phyloP scores from a whole-genome alignment of 2,113 vertebrate species.

The Argyrosomus japonicus region DNA sequence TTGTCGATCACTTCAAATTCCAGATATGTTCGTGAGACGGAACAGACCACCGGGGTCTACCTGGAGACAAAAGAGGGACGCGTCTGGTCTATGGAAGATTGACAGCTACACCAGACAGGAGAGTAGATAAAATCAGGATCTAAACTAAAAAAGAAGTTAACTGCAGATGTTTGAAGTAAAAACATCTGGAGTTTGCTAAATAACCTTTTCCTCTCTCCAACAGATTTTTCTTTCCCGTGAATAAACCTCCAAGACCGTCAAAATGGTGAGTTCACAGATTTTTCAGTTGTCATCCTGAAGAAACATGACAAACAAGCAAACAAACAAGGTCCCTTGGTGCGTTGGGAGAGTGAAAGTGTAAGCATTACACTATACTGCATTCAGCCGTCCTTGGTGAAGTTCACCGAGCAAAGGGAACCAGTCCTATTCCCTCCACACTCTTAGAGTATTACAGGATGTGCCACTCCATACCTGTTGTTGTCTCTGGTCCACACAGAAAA shows the following conservation, averaged over 20 bases:
- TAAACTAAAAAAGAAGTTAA: neutral
- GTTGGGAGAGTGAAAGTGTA: no score
- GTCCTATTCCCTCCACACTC: no score
- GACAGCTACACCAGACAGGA: neutral
- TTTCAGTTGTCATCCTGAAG: no score
- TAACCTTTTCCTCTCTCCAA: neutral
- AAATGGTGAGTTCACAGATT: constrained; percentile 74
- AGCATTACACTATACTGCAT: no score
- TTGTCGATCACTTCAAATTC: no score
- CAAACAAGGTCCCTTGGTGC: no score
- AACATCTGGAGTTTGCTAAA: no score
- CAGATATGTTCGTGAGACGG: neutral
- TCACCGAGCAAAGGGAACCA: no score
- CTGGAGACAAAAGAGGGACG: neutral
- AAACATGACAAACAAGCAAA: neutral
- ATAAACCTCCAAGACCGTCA: constrained; percentile 27
- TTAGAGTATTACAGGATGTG: no score
- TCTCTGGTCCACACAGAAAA: no score
- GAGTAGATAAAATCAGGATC: neutral
- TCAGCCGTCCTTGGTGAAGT: no score
- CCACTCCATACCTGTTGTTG: no score
- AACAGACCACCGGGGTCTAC: neutral
- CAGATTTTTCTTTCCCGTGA: constrained; percentile 42
- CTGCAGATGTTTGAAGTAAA: neutral
- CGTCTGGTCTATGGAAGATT: neutral